Base-by-base conservation (phyloP, 1,140 invertebrate genomes). In the Pristionchus pacificus region DNA sequence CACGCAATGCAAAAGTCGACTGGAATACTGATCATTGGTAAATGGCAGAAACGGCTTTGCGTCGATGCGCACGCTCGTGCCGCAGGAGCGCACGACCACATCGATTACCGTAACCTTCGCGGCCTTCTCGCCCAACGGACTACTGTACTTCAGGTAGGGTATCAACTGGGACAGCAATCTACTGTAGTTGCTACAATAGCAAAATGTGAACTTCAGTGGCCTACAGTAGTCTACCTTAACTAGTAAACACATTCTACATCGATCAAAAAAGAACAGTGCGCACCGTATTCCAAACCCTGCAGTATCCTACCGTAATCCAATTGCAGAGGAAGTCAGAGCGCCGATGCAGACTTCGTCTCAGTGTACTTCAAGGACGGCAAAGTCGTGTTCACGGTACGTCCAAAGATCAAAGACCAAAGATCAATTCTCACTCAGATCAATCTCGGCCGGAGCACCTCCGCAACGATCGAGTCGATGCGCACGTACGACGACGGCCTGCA, bases 11-110 rank as follows among this genome's bases (percentile, higher is more conserved):
- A n/a, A n/a, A n/a, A n/a, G n/a, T n/a, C n/a, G n/a, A n/a, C n/a
- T n/a, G n/a, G n/a, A n/a, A n/a, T n/a, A n/a, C n/a, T n/a, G n/a
- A n/a, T n/a, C n/a, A n/a, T n/a, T n/a, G n/a, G n/a, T n/a, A n/a
- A n/a, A n/a, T n/a, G n/a, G n/a, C 30, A 77, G 79, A 49, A 75
- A 83, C 71, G 81, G 81, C 31, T 83, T 79, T 65, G 82, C 82
- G 2, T 75, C 81, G 31, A 63, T 83, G 30, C 71, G 68, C n/a
- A 70, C 79, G 67, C 49, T 68, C 3, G 75, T 77, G n/a, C 65
- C 58, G 19, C 38, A 49, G n/a, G 80, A 83, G 63, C 65, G 79
- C n/a, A 72, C 74, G 13, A 82, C 74, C 63, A 64, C 79, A 15
- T 77, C 81, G 38, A 76, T 83, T 29, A 78, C 75, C 13, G 64